phyloP scores from a whole-genome alignment of 2,888 invertebrate species.

The Mimachlamys varia region DNA sequence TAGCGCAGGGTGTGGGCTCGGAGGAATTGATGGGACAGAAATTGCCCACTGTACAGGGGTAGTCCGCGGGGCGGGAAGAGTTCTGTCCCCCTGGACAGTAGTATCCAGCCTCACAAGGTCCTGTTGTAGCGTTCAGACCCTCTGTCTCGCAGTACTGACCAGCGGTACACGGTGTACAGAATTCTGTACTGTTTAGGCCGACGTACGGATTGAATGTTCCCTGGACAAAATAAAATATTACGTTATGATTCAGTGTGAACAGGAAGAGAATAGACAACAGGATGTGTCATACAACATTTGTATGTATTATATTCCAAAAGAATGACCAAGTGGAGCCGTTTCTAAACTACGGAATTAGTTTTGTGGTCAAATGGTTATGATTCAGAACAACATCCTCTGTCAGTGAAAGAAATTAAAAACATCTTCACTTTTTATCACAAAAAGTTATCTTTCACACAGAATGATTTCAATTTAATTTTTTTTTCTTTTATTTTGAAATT shows the following conservation, averaged over 20 bases:
- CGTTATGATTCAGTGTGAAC: too few relatives aligned
- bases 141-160: conserved; percentile 72
- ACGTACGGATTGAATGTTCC: conserved; percentile 77
- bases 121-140: conserved; percentile 71
- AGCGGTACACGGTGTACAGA: conserved; percentile 74
- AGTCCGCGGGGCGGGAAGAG: conserved; percentile 66
- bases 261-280: too few relatives aligned
- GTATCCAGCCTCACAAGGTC: conserved; percentile 75
- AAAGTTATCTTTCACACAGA: not conserved
- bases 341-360: too few relatives aligned
- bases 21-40: conserved; percentile 72
- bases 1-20: conserved; percentile 75
- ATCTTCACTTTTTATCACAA: not conserved
- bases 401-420: not conserved
- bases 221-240: conserved; percentile 58
- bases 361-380: not conserved
- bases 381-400: too few relatives aligned
- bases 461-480: not conserved
- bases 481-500: not conserved
- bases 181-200: conserved; percentile 68
- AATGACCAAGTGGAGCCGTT: too few relatives aligned
- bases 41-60: conserved; percentile 71
- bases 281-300: too few relatives aligned
- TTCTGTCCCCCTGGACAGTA: conserved; percentile 77
- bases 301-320: too few relatives aligned